These are phyloP conservation scores for Lasioglossum leucozonium DNA, from an alignment of 2,888 invertebrate species.

Conservation along the genomic window DNA sequence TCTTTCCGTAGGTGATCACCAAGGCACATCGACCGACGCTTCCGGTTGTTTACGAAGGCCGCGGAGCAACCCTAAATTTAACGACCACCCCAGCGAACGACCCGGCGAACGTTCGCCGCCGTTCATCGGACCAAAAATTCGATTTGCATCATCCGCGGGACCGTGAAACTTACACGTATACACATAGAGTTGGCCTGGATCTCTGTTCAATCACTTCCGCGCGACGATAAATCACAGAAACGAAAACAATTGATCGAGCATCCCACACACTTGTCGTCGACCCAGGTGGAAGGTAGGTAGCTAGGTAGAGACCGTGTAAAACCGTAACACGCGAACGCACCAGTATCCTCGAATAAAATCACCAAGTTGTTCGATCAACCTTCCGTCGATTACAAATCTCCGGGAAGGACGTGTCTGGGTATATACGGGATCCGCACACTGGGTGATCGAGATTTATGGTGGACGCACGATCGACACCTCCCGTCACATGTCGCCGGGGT, in stretches of 20 bases:
- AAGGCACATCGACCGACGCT: background rate
- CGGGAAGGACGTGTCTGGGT: background rate
- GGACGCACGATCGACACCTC: constrained; percentile 15
- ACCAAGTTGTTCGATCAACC: background rate
- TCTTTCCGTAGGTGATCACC: background rate
- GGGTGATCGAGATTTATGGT: constrained; percentile 11
- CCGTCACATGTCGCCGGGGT: constrained; percentile 30
- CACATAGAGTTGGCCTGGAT: background rate
- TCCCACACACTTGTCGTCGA: background rate
- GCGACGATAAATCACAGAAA: background rate
- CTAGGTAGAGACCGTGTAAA: background rate
- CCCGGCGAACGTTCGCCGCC: background rate
- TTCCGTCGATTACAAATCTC: background rate
- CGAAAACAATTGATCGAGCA: background rate
- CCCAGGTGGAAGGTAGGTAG: background rate
- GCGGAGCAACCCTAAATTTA: background rate
- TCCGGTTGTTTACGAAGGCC: background rate
- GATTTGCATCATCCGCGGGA: background rate
- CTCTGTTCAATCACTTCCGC: background rate
- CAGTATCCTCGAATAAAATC: background rate
- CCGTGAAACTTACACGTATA: constrained; percentile 13
- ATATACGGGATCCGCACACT: background rate
- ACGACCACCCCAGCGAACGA: background rate
- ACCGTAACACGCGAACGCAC: background rate
- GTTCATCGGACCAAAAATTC: background rate